Evolutionary conservation across 2,797 vertebrate genomes (phyloP).

Genomic region (Centropyge bicolor): DNA sequence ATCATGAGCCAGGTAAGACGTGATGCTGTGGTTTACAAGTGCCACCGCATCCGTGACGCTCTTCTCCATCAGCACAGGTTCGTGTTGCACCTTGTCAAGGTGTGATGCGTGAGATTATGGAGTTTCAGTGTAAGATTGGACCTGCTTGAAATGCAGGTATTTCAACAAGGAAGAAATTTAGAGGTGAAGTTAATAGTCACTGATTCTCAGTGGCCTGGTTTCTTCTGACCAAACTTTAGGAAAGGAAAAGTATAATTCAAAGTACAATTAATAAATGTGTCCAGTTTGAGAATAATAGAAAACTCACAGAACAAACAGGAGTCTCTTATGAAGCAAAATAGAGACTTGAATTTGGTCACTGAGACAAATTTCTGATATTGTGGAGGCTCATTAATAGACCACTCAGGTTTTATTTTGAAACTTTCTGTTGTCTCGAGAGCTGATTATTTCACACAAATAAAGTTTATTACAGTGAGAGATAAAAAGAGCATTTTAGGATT

Average conservation of each 20-base stretch:
- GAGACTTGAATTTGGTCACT: not conserved
- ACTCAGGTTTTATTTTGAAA: too few species aligned
- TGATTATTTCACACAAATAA: too few species aligned
- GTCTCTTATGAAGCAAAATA: too few species aligned
- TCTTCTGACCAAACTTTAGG: too few species aligned
- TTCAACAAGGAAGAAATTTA: constrained; percentile 15
- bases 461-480: too few species aligned
- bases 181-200: not conserved
- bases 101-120: constrained; percentile 23
- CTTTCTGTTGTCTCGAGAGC: too few species aligned
- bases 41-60: not conserved
- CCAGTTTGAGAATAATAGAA: too few species aligned
- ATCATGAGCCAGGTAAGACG: constrained; percentile 27
- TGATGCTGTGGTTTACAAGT: constrained; percentile 22
- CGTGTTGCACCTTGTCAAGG: constrained; percentile 19
- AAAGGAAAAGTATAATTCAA: too few species aligned
- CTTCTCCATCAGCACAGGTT: constrained; percentile 33
- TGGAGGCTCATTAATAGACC: not conserved
- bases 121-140: not conserved
- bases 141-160: not conserved
- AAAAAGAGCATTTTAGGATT: too few species aligned
- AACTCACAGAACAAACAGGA: too few species aligned
- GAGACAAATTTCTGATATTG: not conserved
- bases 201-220: not conserved
- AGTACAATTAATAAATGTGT: too few species aligned